Evolutionary conservation across 2,888 invertebrate species (phyloP), one percentile per base, ranked within the genome.

Genomic region (Oscheius sp.): DNA sequence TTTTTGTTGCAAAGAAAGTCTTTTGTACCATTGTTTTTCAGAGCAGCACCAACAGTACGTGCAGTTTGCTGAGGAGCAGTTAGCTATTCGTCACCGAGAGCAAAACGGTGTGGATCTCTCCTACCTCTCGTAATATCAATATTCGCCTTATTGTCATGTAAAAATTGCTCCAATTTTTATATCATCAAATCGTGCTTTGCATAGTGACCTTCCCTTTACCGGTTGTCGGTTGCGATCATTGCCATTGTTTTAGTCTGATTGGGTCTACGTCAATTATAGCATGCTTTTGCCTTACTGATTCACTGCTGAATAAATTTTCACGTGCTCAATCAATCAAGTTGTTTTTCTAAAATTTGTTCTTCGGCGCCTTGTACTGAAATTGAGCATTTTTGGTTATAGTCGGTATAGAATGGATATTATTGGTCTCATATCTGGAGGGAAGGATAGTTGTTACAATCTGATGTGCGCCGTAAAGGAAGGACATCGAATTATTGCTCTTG

Each of bases 11-110:
- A 35, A 6, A 35, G 35, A 35, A 6, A 35, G 3, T 6, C 13
- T 49, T 5, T 49, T 49, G 27, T 23, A 13, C 63, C 5, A 43
- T 7, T 41, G 35, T 63, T 27, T 88, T 89, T 53, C 88, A 90
- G 98, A 99, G 91, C 97, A 98, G 91, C 98, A 98, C 89, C 97
- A 98, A 90, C 95, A 96, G 88, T 99, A 98, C 90, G 95, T 97
- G 79, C 95, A 95, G 91, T 98, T 98, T 91, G 97, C 97, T 86
- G 93, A 95, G 87, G 98, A 99, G 91, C 97, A 98, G 92, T 94
- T 98, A 23, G 58, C 58, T n/a, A 52, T 41, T 69, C 76, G 71
- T 25, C 45, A 43, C 25, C 52, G 58, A 16, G 69, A 69, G 66
- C 72, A 68, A 27, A 63, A 23, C 45, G 43, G 35, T 23, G 76